phyloP scores from a whole-genome alignment of 2,888 invertebrate species.

The Muschampia plurimacula region DNA sequence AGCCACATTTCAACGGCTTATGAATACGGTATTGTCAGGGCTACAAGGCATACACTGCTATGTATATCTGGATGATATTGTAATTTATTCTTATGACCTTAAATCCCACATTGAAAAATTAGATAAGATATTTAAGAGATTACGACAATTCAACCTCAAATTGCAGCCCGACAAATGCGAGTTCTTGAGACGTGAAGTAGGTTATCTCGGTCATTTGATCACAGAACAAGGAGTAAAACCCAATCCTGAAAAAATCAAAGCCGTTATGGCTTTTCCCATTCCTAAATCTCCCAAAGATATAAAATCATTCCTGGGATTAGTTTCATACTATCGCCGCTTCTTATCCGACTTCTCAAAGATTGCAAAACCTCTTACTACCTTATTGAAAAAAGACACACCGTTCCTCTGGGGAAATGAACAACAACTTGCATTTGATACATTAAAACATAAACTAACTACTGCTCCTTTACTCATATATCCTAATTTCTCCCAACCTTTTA shows the following conservation, averaged over 20 bases:
- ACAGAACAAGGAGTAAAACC: slow-evolving; percentile 50
- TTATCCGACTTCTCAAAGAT: slow-evolving; percentile 55
- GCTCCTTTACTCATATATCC: slow-evolving; percentile 14
- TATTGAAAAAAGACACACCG: not conserved
- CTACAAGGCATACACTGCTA: not conserved
- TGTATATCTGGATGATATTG: not conserved
- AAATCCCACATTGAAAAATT: not conserved
- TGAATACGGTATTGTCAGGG: not conserved
- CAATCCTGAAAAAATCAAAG: slow-evolving; percentile 43
- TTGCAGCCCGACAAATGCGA: slow-evolving; percentile 46
- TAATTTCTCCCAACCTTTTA: slow-evolving; percentile 24
- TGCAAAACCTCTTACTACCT: slow-evolving; percentile 9
- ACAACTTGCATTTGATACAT: not conserved
- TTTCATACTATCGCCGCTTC: slow-evolving; percentile 60
- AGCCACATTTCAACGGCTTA: slow-evolving; percentile 11
- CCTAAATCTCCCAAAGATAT: slow-evolving; percentile 43
- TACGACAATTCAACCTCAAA: not conserved
- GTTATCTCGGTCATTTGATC: slow-evolving; percentile 51
- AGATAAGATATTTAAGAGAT: not conserved
- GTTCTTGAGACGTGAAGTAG: slow-evolving; percentile 46
- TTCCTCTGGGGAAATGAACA: not conserved
- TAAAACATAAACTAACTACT: not conserved
- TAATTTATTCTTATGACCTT: not conserved
- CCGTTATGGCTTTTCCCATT: slow-evolving; percentile 39
- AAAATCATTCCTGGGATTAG: slow-evolving; percentile 54